Evolutionary conservation across 2,113 vertebrate species (phyloP).

Genomic region (Bos indicus): DNA sequence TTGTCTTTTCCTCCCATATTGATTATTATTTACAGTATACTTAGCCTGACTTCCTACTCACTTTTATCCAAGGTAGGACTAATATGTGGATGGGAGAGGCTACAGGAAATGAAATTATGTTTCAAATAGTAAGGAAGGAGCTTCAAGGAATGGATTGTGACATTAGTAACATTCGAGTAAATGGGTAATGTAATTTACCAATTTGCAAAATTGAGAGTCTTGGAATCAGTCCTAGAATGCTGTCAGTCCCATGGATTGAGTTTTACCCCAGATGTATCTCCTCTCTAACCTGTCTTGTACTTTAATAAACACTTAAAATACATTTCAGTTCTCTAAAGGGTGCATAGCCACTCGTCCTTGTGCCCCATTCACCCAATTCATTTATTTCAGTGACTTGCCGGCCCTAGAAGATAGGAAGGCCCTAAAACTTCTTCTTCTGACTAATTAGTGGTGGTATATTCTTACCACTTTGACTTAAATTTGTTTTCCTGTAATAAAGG

Average conservation of each 20-base stretch:
- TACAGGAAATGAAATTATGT: background rate
- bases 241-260: background rate
- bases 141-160: background rate
- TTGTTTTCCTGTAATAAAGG: background rate
- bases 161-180: background rate
- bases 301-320: background rate
- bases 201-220: background rate
- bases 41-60: background rate
- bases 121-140: background rate
- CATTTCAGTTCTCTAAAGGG: background rate
- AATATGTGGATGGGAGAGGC: background rate
- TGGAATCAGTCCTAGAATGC: background rate
- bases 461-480: background rate
- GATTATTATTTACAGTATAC: background rate
- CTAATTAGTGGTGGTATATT: background rate
- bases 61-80: background rate
- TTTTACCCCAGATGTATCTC: background rate
- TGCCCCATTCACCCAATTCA: background rate
- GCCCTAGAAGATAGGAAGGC: background rate
- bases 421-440: background rate
- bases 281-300: background rate
- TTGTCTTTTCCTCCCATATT: background rate
- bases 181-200: background rate
- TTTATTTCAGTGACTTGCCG: background rate
- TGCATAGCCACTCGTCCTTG: fast-evolving